These are phyloP conservation scores for Pomacea maculata DNA, from an alignment of 1,140 invertebrate species.

Conservation along the genomic window DNA sequence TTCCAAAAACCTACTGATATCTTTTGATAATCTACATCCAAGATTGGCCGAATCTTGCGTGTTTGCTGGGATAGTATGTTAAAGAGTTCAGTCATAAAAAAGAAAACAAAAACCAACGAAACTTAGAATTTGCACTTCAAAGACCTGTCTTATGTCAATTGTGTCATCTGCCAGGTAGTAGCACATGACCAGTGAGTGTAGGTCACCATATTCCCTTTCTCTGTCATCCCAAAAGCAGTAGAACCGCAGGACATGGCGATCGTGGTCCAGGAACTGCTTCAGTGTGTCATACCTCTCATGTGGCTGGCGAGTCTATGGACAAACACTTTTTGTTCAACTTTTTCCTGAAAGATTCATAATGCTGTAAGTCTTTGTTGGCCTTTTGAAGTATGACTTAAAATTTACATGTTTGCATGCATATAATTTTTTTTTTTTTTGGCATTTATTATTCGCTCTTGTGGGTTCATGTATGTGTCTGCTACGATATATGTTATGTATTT, in stretches of 20 bases:
- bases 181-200: constrained; percentile 61
- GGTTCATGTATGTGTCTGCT: not conserved
- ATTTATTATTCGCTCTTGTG: not conserved
- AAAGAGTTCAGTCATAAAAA: too few species aligned
- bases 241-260: constrained; percentile 65
- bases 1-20: too few species aligned
- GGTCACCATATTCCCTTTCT: constrained; percentile 64
- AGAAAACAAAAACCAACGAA: too few species aligned
- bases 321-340: too few species aligned
- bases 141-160: constrained; percentile 62
- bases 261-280: constrained; percentile 65
- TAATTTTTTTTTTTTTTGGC: not conserved
- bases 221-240: constrained; percentile 66
- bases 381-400: constrained; percentile 26
- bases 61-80: too few species aligned
- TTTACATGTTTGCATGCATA: not conserved
- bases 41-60: too few species aligned
- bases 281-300: constrained; percentile 65
- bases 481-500: too few species aligned
- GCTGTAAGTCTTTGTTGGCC: constrained; percentile 64
- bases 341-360: too few species aligned
- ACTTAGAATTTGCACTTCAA: not conserved
- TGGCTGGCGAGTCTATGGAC: constrained; percentile 43
- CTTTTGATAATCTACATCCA: too few species aligned
- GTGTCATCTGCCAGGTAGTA: constrained; percentile 67